Base-by-base conservation (phyloP, 2,888 invertebrate species). In the Drosophila parthenogenetica region DNA sequence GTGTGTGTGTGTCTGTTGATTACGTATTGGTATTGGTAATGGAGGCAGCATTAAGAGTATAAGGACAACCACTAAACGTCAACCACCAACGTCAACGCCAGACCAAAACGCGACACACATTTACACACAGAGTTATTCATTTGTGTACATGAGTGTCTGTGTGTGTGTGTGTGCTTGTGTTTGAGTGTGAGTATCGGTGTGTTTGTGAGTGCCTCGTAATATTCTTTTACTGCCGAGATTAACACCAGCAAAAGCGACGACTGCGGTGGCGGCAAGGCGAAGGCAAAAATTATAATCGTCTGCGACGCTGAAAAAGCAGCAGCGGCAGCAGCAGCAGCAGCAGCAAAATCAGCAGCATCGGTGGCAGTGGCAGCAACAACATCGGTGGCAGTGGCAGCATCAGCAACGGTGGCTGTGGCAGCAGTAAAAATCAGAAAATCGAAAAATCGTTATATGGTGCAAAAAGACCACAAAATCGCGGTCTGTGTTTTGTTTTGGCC, bases 11-110 rank as follows among this genome's bases (percentile, higher is more conserved):
- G 46, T 58, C 25, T 62, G 57, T 65, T 69, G 53, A 32, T 49
- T 29, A 25, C 16, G 49, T 67, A 40, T 35, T 65, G 62, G 78
- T 73, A 69, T 67, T 61, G 63, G 68, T 72, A 65, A 35, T 64
- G 73, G 73, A 81, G 69, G 85, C 85, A 74, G 87, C 87, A 79
- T 71, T 77, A 71, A 17, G 54, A 66, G 65, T 73, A 63, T 77
- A 73, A 80, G 76, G 73, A 78, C 84, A 85, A 84, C 85, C 89
- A 87, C 89, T 88, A 87, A 84, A 88, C 89, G 86, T 87, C 87
- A 82, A 79, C 77, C 81, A 87, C 82, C 75, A 77, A 70, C 84
- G 76, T 74, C 76, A 75, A 73, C 79, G 77, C 71, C 70, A 72
- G 71, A 54, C 45, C 49, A 55, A 8, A 29, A 29, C 42, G 55